A percentile compares a stretch with the other conserved stretches of the same genome.
phyloP scores from a whole-genome alignment of 2,888 invertebrate genomes.

The Cephonodes hylas region DNA sequence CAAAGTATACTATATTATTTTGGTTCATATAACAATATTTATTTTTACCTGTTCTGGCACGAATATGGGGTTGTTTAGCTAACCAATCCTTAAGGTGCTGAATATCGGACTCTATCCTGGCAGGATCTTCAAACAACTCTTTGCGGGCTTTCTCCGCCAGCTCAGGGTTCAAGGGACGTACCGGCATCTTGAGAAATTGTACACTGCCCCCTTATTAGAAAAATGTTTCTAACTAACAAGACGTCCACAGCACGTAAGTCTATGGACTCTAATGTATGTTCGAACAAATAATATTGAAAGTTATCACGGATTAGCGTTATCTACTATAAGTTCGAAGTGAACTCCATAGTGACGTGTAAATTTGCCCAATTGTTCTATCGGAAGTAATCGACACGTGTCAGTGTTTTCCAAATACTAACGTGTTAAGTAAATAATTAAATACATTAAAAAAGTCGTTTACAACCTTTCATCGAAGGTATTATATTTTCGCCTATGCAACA shows the following conservation, averaged over 20 bases:
- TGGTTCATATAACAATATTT: neutral
- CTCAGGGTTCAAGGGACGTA: constrained; percentile 48
- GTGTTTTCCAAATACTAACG: too few relatives aligned
- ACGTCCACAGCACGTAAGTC: neutral
- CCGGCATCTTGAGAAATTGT: constrained; percentile 38
- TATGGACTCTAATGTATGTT: constrained; percentile 21
- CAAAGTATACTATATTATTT: too few relatives aligned
- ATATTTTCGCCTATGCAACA: too few relatives aligned
- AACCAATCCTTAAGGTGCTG: constrained; percentile 80
- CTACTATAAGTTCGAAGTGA: constrained; percentile 24
- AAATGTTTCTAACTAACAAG: too few relatives aligned
- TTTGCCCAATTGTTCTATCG: neutral
- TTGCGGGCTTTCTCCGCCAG: constrained; percentile 65
- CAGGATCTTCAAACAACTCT: constrained; percentile 79
- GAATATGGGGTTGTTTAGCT: constrained; percentile 78
- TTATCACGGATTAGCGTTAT: constrained; percentile 34
- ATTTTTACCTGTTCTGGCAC: constrained; percentile 48
- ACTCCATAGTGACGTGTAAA: constrained; percentile 15
- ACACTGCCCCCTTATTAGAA: constrained; percentile 17
- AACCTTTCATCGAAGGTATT: too few relatives aligned
- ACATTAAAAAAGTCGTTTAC: too few relatives aligned
- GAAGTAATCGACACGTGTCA: neutral
- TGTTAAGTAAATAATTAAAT: too few relatives aligned
- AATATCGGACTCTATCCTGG: constrained; percentile 66
- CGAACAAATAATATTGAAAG: constrained; percentile 22